Conservation (phyloP, 2,113 vertebrate species). For the Meleagris gallopavo region DNA sequence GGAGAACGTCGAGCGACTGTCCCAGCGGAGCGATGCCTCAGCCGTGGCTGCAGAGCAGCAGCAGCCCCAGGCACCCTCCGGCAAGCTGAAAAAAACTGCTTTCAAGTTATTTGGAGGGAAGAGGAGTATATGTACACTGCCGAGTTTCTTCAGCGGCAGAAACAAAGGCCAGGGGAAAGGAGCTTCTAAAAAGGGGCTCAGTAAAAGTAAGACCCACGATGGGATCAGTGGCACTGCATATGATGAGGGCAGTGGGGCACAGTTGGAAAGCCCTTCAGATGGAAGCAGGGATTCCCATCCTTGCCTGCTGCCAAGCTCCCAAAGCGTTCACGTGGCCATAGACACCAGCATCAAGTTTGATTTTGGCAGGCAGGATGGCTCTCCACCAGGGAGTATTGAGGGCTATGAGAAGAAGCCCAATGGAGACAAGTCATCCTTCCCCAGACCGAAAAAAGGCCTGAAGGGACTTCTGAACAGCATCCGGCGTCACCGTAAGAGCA, state of each 20-base stretch:
- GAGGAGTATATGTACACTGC: conserved; percentile 91
- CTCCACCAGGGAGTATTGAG: conserved; percentile 66
- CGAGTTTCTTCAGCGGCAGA: conserved; percentile 90
- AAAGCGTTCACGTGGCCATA: conserved; percentile 67
- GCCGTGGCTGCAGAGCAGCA: conserved; percentile 28
- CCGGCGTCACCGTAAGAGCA: conserved; percentile 88
- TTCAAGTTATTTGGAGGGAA: conserved; percentile 94
- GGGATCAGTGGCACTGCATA: conserved; percentile 80
- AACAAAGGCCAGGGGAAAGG: conserved; percentile 85
- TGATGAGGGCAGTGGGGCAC: conserved; percentile 54
- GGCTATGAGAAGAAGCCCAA: conserved; percentile 80
- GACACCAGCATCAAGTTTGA: conserved; percentile 43
- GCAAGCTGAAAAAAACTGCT: conserved; percentile 90
- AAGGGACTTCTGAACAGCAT: conserved; percentile 93
- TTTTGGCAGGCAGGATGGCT: conserved; percentile 61
- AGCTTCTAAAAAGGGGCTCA: conserved; percentile 85
- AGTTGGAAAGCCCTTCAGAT: not conserved
- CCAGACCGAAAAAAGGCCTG: conserved; percentile 89
- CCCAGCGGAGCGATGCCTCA: conserved; percentile 52
- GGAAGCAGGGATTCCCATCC: not conserved
- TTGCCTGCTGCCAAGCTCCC: conserved; percentile 66
- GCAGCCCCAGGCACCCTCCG: conserved; percentile 64
- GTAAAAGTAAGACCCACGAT: conserved; percentile 92
- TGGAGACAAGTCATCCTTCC: conserved; percentile 77
- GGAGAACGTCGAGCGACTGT: conserved; percentile 36